Percentiles rank a stretch among this genome's conserved stretches.
Conservation (phyloP, 2,888 invertebrate genomes). For the Hyppa rectilinea region DNA sequence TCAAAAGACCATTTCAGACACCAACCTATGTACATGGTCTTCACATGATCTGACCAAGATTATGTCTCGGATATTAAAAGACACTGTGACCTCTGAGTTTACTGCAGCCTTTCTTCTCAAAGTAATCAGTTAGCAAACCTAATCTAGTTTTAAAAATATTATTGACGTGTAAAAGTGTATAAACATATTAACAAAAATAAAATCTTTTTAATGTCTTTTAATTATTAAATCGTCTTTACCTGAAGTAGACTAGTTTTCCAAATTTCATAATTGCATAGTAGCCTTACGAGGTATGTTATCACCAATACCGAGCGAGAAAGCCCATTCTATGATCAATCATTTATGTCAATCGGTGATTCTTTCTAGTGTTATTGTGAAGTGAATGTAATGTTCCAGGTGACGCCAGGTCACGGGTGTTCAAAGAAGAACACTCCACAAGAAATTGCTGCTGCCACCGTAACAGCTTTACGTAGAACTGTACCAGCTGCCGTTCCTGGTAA, state of each 20-base stretch:
- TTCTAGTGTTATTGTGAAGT: not conserved
- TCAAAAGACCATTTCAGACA: too few species aligned
- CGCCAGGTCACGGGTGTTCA: conserved; percentile 94
- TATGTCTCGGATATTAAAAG: too few species aligned
- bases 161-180: too few species aligned
- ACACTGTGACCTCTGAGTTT: too few species aligned
- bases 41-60: too few species aligned
- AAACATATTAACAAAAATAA: too few species aligned
- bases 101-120: too few species aligned
- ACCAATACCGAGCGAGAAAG: not conserved
- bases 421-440: conserved; percentile 93
- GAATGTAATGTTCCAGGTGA: conserved; percentile 82
- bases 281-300: too few species aligned
- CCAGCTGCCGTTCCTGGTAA: conserved; percentile 97
- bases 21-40: too few species aligned
- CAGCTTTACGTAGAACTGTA: conserved; percentile 96
- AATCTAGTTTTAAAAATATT: too few species aligned
- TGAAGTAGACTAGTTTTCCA: not conserved
- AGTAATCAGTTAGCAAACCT: too few species aligned
- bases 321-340: not conserved
- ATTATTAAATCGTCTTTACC: not conserved
- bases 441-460: conserved; percentile 96
- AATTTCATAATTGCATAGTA: not conserved
- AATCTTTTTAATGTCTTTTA: too few species aligned
- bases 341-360: not conserved